Evolutionary conservation across 2,113 vertebrate genomes (phyloP).

Genomic region (Corydoras maculifer): DNA sequence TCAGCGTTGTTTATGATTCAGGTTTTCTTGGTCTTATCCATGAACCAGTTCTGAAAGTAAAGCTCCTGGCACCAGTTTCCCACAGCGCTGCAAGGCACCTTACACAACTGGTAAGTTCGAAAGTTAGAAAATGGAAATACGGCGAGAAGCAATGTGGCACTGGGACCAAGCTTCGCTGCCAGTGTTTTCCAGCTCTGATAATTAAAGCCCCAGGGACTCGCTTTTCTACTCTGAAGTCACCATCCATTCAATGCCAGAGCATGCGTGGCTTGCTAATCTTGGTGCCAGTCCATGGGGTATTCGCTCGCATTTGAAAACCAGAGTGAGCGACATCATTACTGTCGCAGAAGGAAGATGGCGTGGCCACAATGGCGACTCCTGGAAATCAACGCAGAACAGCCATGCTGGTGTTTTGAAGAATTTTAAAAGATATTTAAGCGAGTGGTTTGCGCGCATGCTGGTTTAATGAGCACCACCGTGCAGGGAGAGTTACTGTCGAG

Average conservation of each 20-base stretch:
- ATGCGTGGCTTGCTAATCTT: conserved; percentile 21
- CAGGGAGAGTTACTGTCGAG: background rate
- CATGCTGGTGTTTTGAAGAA: background rate
- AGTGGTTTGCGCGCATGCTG: conserved; percentile 5
- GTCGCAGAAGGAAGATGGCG: background rate
- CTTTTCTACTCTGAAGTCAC: conserved; percentile 30
- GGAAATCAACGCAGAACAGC: background rate
- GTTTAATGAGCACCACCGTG: conserved; percentile 11
- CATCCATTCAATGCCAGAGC: conserved; percentile 30
- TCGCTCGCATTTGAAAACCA: conserved; percentile 4
- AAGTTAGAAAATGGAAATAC: conserved; percentile 51
- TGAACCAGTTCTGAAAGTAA: background rate
- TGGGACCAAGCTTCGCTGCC: conserved; percentile 39
- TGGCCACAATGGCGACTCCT: background rate
- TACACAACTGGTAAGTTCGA: conserved; percentile 38
- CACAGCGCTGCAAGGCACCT: background rate
- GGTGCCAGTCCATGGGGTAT: conserved; percentile 6
- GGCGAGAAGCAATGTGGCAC: conserved; percentile 41
- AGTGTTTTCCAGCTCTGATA: conserved; percentile 35
- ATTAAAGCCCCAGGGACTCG: conserved; percentile 41
- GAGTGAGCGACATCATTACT: conserved; percentile 32
- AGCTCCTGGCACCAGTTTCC: background rate
- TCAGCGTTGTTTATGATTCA: too few species aligned
- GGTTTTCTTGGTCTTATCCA: background rate
- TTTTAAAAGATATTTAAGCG: background rate